Evolutionary conservation across 2,888 invertebrate genomes (phyloP).

Genomic region (Lissocephala sabroskyi): DNA sequence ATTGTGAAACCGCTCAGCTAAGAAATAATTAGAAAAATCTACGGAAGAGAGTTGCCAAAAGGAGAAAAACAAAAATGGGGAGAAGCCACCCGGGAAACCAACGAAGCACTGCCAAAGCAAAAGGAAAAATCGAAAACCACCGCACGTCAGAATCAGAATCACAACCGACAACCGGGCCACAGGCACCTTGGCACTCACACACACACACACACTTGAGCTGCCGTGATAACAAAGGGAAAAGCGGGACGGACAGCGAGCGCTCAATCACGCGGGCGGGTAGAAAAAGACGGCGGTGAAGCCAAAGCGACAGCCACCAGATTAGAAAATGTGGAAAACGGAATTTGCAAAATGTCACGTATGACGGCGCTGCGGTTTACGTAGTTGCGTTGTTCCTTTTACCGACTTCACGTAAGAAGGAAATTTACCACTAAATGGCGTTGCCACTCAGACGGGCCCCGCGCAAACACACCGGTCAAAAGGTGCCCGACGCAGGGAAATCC

Average conservation of each 20-base stretch:
- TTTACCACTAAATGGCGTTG: slow-evolving; percentile 47
- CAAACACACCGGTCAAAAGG: no score
- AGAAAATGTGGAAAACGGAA: slow-evolving; percentile 44
- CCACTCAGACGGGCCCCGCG: no score
- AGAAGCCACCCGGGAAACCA: no score
- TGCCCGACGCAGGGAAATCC: no score
- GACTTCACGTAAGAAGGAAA: slow-evolving; percentile 46
- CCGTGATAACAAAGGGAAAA: no score
- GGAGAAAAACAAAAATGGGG: no score
- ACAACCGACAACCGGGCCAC: no score
- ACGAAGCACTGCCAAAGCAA: not conserved
- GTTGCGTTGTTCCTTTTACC: slow-evolving; percentile 22
- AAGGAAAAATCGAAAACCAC: slow-evolving; percentile 22
- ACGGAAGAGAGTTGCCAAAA: not conserved
- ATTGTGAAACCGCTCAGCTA: not conserved
- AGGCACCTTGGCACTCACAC: slow-evolving; percentile 2
- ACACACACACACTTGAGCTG: slow-evolving; percentile 6
- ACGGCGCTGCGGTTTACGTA: slow-evolving; percentile 21
- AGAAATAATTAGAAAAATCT: slow-evolving; percentile 31
- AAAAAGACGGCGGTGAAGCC: no score
- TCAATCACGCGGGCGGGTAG: no score
- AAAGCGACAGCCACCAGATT: slow-evolving; percentile 9
- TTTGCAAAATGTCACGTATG: slow-evolving; percentile 59
- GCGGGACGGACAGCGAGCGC: no score
- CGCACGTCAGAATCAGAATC: slow-evolving; percentile 19